phyloP scores from a whole-genome alignment of 2,113 vertebrate genomes.

The Girardinichthys multiradiatus region DNA sequence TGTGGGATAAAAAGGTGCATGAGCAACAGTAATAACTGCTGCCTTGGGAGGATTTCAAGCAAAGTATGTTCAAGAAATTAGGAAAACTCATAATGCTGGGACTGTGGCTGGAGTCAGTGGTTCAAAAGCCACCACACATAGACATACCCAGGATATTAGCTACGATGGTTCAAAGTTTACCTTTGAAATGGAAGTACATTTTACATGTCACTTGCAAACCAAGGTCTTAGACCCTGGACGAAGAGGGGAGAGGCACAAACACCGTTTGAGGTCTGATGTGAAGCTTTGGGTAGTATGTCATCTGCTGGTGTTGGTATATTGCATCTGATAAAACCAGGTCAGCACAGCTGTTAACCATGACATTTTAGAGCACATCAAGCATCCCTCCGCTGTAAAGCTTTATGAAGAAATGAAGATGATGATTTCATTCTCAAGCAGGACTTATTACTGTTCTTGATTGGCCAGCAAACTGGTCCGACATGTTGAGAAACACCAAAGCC shows the following conservation, averaged over 20 bases:
- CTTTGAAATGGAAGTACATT: not conserved
- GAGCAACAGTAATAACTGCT: not conserved
- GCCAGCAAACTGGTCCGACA: too few relatives aligned
- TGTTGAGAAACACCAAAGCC: too few relatives aligned
- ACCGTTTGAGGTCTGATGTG: not conserved
- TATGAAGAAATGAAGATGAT: too few relatives aligned
- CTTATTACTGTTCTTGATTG: too few relatives aligned
- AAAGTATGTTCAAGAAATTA: not conserved
- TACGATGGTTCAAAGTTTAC: too few relatives aligned
- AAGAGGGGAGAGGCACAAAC: too few relatives aligned
- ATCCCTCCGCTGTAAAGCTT: too few relatives aligned
- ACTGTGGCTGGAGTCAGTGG: not conserved
- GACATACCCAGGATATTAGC: too few relatives aligned
- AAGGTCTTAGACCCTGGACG: too few relatives aligned
- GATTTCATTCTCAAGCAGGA: not conserved
- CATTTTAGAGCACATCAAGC: too few relatives aligned
- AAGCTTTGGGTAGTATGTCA: not conserved
- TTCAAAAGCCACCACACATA: too few relatives aligned
- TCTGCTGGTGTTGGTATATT: not conserved
- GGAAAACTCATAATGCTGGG: not conserved
- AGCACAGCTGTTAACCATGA: not conserved
- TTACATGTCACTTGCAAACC: not conserved
- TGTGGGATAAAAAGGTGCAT: not conserved
- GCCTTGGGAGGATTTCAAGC: not conserved
- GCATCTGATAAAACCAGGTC: not conserved